Base-by-base conservation (phyloP, 2,797 vertebrate genomes). In the Hoplostethus mediterraneus region DNA sequence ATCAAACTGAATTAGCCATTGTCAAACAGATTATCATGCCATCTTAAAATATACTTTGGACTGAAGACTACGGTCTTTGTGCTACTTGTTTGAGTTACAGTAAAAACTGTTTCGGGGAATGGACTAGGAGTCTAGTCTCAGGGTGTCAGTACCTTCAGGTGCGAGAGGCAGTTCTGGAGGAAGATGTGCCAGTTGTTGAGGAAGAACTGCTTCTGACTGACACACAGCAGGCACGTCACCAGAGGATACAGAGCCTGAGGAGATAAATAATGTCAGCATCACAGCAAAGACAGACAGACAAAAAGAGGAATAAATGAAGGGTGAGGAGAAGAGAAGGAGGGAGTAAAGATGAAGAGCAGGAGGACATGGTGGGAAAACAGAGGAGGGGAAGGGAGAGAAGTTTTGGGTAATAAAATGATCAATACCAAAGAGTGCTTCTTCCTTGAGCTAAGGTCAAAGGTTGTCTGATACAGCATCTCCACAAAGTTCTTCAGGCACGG, bases 141-240 rank as follows among this genome's bases (percentile, higher is more conserved):
- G 51, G 55, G 25, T 21, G 28, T 33, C 25, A 86, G 93, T 98
- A 99, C 98, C 98, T 99, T 99, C 79, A 99, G 96, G 92, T 99
- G 98, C 16, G 98, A 99, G 87, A 99, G 96, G 95, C 98, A 99
- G 93, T 98, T 99, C 93, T 98, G 97, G 91, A 99, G 96, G 95
- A 99, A 99, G 95, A 99, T 98, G 95, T 99, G 98, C 98, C 98
- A 99, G 94, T 99, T 99, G 96, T 97, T 99, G 94, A 99, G 97
- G 95, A 99, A 99, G 96, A 99, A 99, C 90, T 97, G 97, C 94
- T 99, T 99, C 93, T 99, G 98, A 95, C 98, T 99, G 90, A 99
- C 98, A 94, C 98, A 99, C 88, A 99, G 95, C 93, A 99, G 94
- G 93, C 98, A 99, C 80, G 98, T 99, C 87, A 99, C 98, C 95